These are phyloP conservation scores for Halcyon badia DNA, from an alignment of 2,797 vertebrate genomes.

Conservation along the genomic window DNA sequence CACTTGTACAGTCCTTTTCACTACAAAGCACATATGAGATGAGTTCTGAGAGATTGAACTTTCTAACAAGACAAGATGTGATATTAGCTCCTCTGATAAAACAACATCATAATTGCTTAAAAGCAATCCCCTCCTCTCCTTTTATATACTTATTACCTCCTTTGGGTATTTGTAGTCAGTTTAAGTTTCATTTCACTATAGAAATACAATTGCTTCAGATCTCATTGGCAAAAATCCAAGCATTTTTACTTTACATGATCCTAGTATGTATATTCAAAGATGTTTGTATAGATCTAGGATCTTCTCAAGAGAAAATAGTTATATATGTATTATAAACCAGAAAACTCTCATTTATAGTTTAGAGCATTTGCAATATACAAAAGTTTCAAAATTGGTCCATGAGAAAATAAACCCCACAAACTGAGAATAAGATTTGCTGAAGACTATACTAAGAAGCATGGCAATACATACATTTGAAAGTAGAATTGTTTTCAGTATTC, in stretches of 20 bases:
- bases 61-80: neutral
- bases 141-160: neutral
- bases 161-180: neutral
- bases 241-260: neutral
- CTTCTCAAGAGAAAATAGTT: neutral
- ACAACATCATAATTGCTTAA: neutral
- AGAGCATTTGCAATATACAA: neutral
- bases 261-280: rapidly evolving
- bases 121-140: neutral
- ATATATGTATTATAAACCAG: neutral
- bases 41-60: neutral
- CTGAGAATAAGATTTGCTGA: neutral
- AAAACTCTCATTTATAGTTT: neutral
- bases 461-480: neutral
- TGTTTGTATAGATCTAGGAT: neutral
- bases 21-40: neutral
- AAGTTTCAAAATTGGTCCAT: neutral
- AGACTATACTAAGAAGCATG: neutral
- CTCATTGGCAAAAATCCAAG: neutral
- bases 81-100: neutral
- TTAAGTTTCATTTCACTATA: neutral
- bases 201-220: neutral
- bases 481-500: neutral
- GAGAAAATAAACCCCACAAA: neutral
- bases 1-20: neutral